Percentiles rank a stretch among this genome's conserved stretches.
These are phyloP conservation scores for Hydrolagus colliei DNA, from an alignment of 2,797 vertebrate species.

Conservation along the genomic window DNA sequence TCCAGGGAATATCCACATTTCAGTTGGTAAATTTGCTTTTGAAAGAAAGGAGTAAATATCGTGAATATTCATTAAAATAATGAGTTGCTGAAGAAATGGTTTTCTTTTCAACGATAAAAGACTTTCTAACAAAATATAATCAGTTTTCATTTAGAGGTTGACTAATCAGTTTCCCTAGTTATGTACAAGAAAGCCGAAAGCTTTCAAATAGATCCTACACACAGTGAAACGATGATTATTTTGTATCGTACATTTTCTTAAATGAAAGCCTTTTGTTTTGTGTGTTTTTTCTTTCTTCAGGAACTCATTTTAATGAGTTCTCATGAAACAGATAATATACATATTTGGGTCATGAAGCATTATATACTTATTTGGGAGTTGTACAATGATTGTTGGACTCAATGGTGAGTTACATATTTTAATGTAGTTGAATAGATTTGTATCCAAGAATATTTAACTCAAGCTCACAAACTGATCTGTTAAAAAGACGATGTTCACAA, in stretches of 20 bases:
- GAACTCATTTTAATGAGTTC: not conserved
- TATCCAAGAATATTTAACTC: not conserved
- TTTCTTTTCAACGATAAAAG: not conserved
- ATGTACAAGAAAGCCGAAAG: not conserved
- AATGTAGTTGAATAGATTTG: not conserved
- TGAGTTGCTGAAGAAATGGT: not conserved
- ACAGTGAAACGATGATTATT: conserved; percentile 11
- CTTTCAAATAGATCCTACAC: not conserved
- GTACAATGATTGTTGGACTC: no score
- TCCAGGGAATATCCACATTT: no score
- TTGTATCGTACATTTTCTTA: not conserved
- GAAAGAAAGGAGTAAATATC: no score
- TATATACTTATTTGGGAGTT: not conserved
- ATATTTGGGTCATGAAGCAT: not conserved
- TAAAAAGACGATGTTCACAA: not conserved
- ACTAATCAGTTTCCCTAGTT: not conserved
- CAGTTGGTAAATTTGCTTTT: no score
- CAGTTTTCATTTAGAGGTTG: not conserved
- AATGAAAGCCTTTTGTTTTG: not conserved
- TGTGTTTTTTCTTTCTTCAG: not conserved
- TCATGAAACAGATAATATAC: not conserved
- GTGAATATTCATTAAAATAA: not conserved
- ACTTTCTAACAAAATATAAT: not conserved
- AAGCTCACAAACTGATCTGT: not conserved
- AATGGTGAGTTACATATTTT: not conserved